Evolutionary conservation across 30 jellyfish, hydroid and myxozoan genomes (phyloP), one percentile per base, ranked within the genome.

Genomic region (Aurelia aurita complex sp. Pacific): DNA sequence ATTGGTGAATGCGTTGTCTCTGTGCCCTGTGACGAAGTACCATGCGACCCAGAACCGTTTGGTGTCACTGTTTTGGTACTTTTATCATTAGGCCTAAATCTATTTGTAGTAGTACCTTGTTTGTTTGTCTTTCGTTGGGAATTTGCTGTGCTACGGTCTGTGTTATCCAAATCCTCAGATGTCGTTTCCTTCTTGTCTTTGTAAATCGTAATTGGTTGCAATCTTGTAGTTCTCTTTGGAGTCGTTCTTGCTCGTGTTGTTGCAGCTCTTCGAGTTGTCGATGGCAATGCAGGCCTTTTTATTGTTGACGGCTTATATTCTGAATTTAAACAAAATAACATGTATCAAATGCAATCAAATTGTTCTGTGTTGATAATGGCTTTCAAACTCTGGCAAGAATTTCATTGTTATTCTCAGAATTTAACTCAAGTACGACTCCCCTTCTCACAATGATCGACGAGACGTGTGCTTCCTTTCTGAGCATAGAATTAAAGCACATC

Each of bases 211-310:
- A 79, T 77, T 60, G 96, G 93, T 70, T 61, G 40, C 17, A 77
- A 5, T 15, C 13, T 78, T 46, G 96, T 54, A 3, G 96, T 46
- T 46, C 57, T 60, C 16, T 33, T 84, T 50, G 61, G 64, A 11
- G 97, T 91, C 42, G 96, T 67, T 73, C 40, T 42, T 4, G 62
- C 15, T 16, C 42, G 63, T 61, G 85, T 83, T 73, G 92, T 89
- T 62, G 61, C 55, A 1, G 66, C 73, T 11, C 73, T 54, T 55
- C 64, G 57, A 34, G 86, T 83, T 7, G 83, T 83, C 11, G 87
- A 71, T 14, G 87, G 35, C 16, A 67, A 55, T 54, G 10, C 55
- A 18, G 67, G 64, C 6, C 59, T 60, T 54, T 15, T 55, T 15
- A 15, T 73, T 46, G 92, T 83, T 74, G 92, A 83, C 35, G 83